phyloP scores from a whole-genome alignment of 2,797 vertebrate genomes.

The Rallus crepitans region DNA sequence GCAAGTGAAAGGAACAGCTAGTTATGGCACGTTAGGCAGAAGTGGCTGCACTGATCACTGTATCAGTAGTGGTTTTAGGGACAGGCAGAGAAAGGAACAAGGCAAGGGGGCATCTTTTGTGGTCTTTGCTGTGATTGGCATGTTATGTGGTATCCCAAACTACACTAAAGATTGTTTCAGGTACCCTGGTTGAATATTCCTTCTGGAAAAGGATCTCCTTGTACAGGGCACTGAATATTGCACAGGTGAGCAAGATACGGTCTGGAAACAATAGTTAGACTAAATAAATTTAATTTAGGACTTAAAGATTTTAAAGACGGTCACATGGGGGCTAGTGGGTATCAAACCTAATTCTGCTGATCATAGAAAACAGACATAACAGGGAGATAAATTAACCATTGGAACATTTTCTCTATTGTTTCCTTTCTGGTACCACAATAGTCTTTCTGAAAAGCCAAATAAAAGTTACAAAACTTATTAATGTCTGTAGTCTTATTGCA shows the following conservation, averaged over 20 bases:
- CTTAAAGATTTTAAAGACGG: neutral
- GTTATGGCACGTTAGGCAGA: neutral
- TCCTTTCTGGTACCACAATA: neutral
- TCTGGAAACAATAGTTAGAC: neutral
- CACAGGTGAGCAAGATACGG: neutral
- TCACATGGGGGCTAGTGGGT: neutral
- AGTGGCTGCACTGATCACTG: neutral
- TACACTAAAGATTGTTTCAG: neutral
- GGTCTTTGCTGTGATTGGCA: neutral
- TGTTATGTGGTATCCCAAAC: too few relatives aligned
- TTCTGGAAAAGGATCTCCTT: neutral
- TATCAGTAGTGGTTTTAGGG: neutral
- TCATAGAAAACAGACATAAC: neutral
- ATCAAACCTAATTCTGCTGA: neutral
- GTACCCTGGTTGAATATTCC: neutral
- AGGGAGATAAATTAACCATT: neutral
- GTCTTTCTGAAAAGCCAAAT: neutral
- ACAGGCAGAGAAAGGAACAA: neutral
- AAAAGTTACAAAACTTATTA: neutral
- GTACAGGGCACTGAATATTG: fast-evolving
- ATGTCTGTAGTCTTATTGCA: neutral
- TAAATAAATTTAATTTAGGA: neutral
- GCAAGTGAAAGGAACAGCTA: neutral
- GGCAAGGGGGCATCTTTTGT: neutral
- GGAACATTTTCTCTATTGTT: neutral